Conservation (phyloP, 2,888 invertebrate species). For the Hedya salicella region DNA sequence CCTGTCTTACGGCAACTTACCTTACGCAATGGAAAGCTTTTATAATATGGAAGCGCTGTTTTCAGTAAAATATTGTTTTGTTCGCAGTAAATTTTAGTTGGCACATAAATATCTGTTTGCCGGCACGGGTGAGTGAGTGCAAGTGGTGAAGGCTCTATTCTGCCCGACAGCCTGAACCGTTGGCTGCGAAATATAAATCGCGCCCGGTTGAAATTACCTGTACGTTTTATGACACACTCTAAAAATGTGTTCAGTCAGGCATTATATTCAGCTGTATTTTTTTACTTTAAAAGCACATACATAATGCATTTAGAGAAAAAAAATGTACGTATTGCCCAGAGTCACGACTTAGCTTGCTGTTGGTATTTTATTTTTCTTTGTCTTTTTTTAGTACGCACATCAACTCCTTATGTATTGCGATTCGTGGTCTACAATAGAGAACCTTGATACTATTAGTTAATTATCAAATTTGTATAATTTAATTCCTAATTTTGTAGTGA, state of each 20-base stretch:
- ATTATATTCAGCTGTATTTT: slow-evolving; percentile 22
- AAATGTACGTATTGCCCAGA: not conserved
- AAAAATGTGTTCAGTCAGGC: slow-evolving; percentile 54
- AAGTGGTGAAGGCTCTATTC: slow-evolving; percentile 67
- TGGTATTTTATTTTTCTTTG: too few species aligned
- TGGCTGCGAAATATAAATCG: slow-evolving; percentile 73
- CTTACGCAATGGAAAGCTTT: slow-evolving; percentile 20
- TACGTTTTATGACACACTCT: slow-evolving; percentile 71
- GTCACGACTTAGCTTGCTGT: not conserved
- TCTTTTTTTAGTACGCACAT: too few species aligned
- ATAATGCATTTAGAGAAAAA: not conserved
- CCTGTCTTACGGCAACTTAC: slow-evolving; percentile 8
- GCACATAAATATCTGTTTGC: slow-evolving; percentile 44
- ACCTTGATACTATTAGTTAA: too few species aligned
- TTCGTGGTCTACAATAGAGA: too few species aligned
- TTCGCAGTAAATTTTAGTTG: slow-evolving; percentile 53
- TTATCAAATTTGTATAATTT: too few species aligned
- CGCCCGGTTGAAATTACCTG: slow-evolving; percentile 71
- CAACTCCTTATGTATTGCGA: too few species aligned
- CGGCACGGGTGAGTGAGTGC: slow-evolving; percentile 54
- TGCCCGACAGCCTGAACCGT: slow-evolving; percentile 61
- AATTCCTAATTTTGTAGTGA: too few species aligned
- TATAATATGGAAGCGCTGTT: slow-evolving; percentile 20
- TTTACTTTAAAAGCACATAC: slow-evolving; percentile 13
- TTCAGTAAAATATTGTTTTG: slow-evolving; percentile 40